Base-by-base conservation (phyloP, 2,888 invertebrate genomes). In the Cheilosia vernalis region DNA sequence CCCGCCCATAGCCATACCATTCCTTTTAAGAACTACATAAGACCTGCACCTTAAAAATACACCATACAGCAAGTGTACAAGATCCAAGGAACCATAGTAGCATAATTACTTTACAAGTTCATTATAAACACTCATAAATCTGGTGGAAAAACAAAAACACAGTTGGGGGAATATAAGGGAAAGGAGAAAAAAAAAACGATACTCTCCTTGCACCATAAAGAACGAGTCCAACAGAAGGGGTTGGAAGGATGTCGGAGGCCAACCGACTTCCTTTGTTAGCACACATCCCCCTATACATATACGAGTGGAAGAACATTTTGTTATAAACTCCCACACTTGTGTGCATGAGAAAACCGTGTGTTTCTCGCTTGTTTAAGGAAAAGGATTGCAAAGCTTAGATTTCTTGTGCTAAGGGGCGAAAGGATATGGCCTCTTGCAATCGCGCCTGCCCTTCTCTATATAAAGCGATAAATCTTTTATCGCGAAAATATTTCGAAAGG, bases 71-170 rank as follows among this genome's bases (percentile, higher is more conserved):
- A 37, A 24, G 49, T 44, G 61, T 61, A 77, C 70, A 70, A 58
- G 78, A 79, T 72, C 72, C 64, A 85, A 80, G 80, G 81, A 85
- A 77, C 81, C 85, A 77, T 85, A 85, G 85, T 85, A 85, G 91
- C 90, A 91, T 91, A 91, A 91, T 92, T 91, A 91, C 91, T 92
- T 91, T 90, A 90, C 90, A 91, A 91, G 91, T 91, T 92, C 91
- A 92, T 91, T 91, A 91, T 90, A 91, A 90, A 90, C 87, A 90
- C 89, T 90, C 90, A 91, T 91, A 91, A 90, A 91, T 91, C 90
- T 90, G 90, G 90, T 89, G 88, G 88, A 88, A 87, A 74, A 87
- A 84, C 82, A 81, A 83, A 82, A 83, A 81, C 63, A 69, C 37
- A 37, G 37, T 37, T 37, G 37, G 13, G 37, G 21, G 74, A 78